Evolutionary conservation across 2,797 vertebrate genomes (phyloP).

Genomic region (Pantherophis vulpinus): DNA sequence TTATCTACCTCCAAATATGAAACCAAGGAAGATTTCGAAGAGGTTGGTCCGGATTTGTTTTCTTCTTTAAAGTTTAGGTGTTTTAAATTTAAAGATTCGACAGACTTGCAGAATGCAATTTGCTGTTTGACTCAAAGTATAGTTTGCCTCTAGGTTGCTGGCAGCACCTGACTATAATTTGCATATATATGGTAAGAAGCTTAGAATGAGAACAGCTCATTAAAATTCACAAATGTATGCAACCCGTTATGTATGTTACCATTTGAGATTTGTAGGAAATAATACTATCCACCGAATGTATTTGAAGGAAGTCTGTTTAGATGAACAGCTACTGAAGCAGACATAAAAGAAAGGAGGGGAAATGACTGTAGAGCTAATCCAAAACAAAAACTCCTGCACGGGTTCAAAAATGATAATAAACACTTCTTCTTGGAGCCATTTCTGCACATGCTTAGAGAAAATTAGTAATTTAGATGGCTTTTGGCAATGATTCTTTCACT

Average conservation of each 20-base stretch:
- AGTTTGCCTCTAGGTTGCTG: neutral
- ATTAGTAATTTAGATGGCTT: neutral
- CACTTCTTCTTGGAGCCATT: neutral
- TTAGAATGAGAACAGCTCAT: neutral
- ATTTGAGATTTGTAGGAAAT: neutral
- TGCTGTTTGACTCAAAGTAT: constrained; percentile 24
- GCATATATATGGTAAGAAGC: neutral
- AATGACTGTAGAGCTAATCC: neutral
- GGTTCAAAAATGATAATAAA: neutral
- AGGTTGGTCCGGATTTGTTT: constrained; percentile 3
- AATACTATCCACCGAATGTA: neutral
- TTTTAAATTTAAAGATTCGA: constrained; percentile 37
- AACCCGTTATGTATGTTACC: neutral
- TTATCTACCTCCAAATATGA: constrained; percentile 19
- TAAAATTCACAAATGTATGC: neutral
- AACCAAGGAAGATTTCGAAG: neutral
- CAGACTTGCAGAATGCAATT: constrained; percentile 30
- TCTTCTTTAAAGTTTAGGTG: constrained; percentile 23
- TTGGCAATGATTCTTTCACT: neutral
- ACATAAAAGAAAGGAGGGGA: neutral
- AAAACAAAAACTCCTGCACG: neutral
- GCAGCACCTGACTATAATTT: neutral
- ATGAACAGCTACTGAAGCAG: neutral
- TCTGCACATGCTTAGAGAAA: neutral
- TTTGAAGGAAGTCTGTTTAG: neutral